A percentile compares a stretch with the other conserved stretches of the same genome.
These are phyloP conservation scores for Drosophila leonis DNA, from an alignment of 2,888 invertebrate species.

Conservation along the genomic window DNA sequence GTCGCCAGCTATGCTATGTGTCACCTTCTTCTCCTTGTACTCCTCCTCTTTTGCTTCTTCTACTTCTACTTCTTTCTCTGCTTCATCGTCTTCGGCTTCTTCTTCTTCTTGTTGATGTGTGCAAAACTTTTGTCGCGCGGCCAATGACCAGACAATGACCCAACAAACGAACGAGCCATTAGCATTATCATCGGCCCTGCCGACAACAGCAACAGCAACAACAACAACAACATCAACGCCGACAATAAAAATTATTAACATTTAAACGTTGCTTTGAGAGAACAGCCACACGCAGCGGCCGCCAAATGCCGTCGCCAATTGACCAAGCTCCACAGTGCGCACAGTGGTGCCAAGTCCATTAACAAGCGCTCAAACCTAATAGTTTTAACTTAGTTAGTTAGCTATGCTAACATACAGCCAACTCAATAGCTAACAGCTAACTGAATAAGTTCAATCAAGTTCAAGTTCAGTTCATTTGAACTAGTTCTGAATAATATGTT, in stretches of 20 bases:
- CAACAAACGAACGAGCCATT: slow-evolving; percentile 76
- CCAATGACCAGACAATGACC: slow-evolving; percentile 82
- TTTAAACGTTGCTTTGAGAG: slow-evolving; percentile 75
- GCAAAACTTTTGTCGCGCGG: slow-evolving; percentile 74
- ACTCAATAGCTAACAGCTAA: not conserved
- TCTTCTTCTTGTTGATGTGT: slow-evolving; percentile 62
- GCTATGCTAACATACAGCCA: not conserved
- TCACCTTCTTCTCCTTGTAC: slow-evolving; percentile 34
- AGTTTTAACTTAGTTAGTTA: not conserved
- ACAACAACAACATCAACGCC: slow-evolving; percentile 22
- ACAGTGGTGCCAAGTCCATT: slow-evolving; percentile 36
- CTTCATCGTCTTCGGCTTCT: not conserved
- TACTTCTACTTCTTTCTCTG: not conserved
- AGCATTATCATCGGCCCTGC: slow-evolving; percentile 75
- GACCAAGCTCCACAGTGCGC: slow-evolving; percentile 42
- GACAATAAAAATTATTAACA: slow-evolving; percentile 81
- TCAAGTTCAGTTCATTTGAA: slow-evolving; percentile 1
- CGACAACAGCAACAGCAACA: slow-evolving; percentile 30
- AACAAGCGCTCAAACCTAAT: not conserved
- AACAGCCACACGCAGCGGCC: slow-evolving; percentile 68
- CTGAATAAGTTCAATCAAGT: not conserved
- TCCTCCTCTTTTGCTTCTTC: slow-evolving; percentile 7
- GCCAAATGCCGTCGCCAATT: slow-evolving; percentile 47
- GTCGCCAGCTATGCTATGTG: slow-evolving; percentile 20
- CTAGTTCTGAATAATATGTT: not conserved